A percentile compares a stretch with the other conserved stretches of the same genome.
phyloP scores from a whole-genome alignment of 2,113 vertebrate species.

The Solea senegalensis region DNA sequence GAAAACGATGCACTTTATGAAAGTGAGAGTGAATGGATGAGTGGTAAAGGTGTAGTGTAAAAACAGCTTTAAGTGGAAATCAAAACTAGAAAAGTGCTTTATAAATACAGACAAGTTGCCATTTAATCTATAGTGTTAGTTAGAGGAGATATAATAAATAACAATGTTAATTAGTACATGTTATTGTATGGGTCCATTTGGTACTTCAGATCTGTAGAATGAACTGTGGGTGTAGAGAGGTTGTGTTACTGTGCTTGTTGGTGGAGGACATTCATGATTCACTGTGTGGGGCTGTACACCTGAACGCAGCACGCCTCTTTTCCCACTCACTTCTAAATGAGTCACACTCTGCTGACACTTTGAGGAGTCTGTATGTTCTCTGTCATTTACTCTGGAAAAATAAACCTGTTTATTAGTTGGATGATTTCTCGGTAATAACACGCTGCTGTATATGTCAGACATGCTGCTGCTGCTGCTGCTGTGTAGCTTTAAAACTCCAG shows the following conservation, averaged over 20 bases:
- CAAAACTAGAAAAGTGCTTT: no score
- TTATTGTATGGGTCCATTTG: background rate
- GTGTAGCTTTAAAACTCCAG: conserved; percentile 6
- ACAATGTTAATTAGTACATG: conserved; percentile 1
- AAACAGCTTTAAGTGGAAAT: no score
- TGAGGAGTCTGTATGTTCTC: background rate
- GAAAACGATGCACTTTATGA: background rate
- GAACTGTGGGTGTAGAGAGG: background rate
- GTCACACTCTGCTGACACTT: conserved; percentile 37
- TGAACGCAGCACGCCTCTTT: conserved; percentile 23
- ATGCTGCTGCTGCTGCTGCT: background rate
- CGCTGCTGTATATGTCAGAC: background rate
- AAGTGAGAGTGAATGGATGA: background rate
- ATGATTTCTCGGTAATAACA: background rate
- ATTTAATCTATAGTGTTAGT: background rate
- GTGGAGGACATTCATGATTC: conserved; percentile 15
- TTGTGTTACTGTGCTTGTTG: background rate
- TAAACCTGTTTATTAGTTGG: background rate
- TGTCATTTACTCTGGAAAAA: conserved; percentile 16
- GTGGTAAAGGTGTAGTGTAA: no score
- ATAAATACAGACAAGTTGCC: no score
- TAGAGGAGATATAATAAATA: background rate
- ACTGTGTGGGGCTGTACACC: conserved; percentile 14
- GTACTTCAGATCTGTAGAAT: background rate
- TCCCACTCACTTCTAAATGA: conserved; percentile 38